Evolutionary conservation across 2,113 vertebrate genomes (phyloP), one percentile per base, ranked within the genome.

Genomic region (Elanoides forficatus): DNA sequence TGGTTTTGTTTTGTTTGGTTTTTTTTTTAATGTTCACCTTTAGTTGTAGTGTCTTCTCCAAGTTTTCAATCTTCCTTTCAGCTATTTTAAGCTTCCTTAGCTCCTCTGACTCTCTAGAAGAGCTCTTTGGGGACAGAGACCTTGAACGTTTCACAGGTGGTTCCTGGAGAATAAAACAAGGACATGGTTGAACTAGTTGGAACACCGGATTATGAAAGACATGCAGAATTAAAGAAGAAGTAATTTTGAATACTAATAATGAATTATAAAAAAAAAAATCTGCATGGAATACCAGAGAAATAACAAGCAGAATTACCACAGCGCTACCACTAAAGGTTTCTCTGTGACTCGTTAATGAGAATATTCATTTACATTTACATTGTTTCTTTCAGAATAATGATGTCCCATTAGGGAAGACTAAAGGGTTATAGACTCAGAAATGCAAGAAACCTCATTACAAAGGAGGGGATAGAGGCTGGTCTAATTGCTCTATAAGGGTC

Each of bases 321-420:
- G 98, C 97, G 98, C 98, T 98, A 98, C 98, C 95, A 97, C 98
- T 98, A 98, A 99, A 99, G 99, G 99, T 99, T 99, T 99, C 99
- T 98, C 99, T 99, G 99, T 98, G 98, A 99, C 99, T 99, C 98
- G 98, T 99, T 99, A 99, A 99, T 99, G 99, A 99, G 99, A 99
- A 99, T 99, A 99, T 99, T 99, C 99, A 99, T 99, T 99, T 99
- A 99, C 99, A 99, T 99, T 99, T 99, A 99, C 99, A 99, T 99
- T 99, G 99, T 99, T 99, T 99, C 99, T 99, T 99, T 99, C 99
- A 99, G 99, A 99, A 99, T 99, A 99, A 99, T 99, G 99, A 99
- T 99, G 99, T 99, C 99, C 99, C 99, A 99, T 99, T 99, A 99
- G 99, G 99, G 99, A 99, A 99, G 99, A 99, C 99, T 99, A 99